Evolutionary conservation across 2,797 vertebrate genomes (phyloP), one percentile per base, ranked within the genome.

Genomic region (Orestias chungarensis): DNA sequence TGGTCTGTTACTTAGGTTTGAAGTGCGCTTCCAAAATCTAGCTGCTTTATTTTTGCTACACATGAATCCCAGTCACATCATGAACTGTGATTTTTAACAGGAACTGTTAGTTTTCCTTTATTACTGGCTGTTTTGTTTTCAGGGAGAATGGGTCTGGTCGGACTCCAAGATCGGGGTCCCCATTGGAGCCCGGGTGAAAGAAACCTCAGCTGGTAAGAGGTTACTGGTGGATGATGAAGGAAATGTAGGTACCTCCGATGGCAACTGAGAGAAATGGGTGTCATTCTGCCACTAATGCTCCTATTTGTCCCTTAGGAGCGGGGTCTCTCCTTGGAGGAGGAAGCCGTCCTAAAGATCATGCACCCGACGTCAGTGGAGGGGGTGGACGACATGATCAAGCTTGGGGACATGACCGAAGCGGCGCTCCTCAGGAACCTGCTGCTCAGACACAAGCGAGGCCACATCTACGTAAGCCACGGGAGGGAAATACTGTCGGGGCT

Each of bases 111-210:
- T 2, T 29, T 31, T 6, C 46, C 9, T 4, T 54, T 6, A 9
- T 5, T 14, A n/a, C 0, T 5, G 0, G 25, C 12, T 40, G 25
- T 18, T 62, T 33, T 73, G 11, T 70, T 65, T 76, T 64, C 80
- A 99, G 97, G 97, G 97, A 57, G 96, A 99, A 68, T 95, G 97
- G 75, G 95, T 99, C 64, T 99, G 97, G 97, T 84, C 98, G 88
- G 93, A 97, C 67, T 85, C 91, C 2, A 80, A 79, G 64, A 75
- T 78, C 7, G 91, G 89, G 42, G 94, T 98, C 17, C 93, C 95
- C 62, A 96, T 98, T 0, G 97, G 97, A 59, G 97, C 96, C 31
- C 82, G 91, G 74, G 91, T 99, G 76, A 97, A 95, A 86, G 88
- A 94, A 43, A 86, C 93, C 5, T 88, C 94, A 1, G 88, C 91